Base-by-base conservation (phyloP, 2,888 invertebrate species). In the Drosophila kuntzei region DNA sequence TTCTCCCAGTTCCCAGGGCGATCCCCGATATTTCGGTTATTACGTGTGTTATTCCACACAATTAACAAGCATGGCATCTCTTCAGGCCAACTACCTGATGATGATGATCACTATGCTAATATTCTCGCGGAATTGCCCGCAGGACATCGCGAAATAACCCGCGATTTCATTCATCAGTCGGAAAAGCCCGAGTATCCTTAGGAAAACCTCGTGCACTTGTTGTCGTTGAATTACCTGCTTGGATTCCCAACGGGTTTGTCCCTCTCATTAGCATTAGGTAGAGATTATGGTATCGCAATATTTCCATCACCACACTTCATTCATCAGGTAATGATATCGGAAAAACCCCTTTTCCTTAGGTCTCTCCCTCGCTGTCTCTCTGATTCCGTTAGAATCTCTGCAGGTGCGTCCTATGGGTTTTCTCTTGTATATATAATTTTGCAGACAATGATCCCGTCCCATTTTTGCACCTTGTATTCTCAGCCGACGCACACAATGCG, bases 381-480 rank as follows among this genome's bases (percentile, higher is more conserved):
- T 44, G 68, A 54, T 66, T 46, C 71, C 62, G 50, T 84, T 69
- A 67, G 80, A 55, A 82, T 89, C 71, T 63, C 39, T 66, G 88
- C 89, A 89, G 88, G 88, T 89, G 88, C 74, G 36, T 69, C 41
- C 51, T 25, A 11, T 25, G 39, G 43, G 11, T 68, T 57, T 64
- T 41, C 49, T 47, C 27, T 43, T 60, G 32, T n/a, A 25, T 46
- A 53, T 34, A 61, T 64, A 58, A 65, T 75, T 71, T 18, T 60
- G 64, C 71, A 59, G 63, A 88, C 87, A 89, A 87, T 78, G 71
- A 72, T 80, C 68, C 72, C 80, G 74, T 88, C 89, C 90, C 78
- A 90, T 81, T 89, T 90, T 90, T 91, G 90, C 90, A 90, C 91
- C 90, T 91, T 90, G 90, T 84, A 51, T 61, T 71, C 54, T 22